A percentile compares a stretch with the other conserved stretches of the same genome.
phyloP scores from a whole-genome alignment of 2,888 invertebrate species.

The Bellardia pandia region DNA sequence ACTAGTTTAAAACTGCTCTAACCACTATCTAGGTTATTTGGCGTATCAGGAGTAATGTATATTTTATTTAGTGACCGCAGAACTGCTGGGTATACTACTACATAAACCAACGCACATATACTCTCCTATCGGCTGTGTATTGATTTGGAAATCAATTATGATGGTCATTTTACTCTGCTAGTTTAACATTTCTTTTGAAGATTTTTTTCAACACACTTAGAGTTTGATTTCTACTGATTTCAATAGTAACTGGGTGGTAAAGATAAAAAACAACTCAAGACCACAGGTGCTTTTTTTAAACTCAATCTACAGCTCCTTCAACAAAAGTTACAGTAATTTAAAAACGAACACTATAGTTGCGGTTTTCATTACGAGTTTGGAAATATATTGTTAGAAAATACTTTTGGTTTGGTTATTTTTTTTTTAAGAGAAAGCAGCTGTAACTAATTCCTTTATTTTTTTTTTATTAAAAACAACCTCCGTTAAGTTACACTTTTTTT shows the following conservation, averaged over 20 bases:
- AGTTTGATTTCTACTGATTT: constrained; percentile 15
- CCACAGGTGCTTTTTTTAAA: constrained; percentile 57
- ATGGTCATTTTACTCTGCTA: constrained; percentile 54
- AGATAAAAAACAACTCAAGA: constrained; percentile 13
- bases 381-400: constrained; percentile 2
- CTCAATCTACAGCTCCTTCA: not conserved
- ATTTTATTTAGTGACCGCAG: too few species aligned
- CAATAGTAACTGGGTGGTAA: constrained; percentile 53
- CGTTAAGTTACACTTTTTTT: constrained; percentile 25
- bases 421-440: constrained; percentile 53
- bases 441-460: constrained; percentile 23
- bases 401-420: not conserved
- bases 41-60: too few species aligned
- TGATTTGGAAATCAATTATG: constrained; percentile 69
- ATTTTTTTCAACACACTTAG: not conserved
- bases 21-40: too few species aligned
- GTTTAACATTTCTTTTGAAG: constrained; percentile 18
- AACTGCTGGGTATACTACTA: too few species aligned
- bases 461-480: constrained; percentile 20
- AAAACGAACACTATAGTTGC: constrained; percentile 8
- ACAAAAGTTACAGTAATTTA: constrained; percentile 29
- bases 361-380: constrained; percentile 9
- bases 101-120: too few species aligned
- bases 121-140: not conserved
- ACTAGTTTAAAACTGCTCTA: too few species aligned